Conservation (phyloP, 2,797 vertebrate species). For the Cynopterus sphinx region DNA sequence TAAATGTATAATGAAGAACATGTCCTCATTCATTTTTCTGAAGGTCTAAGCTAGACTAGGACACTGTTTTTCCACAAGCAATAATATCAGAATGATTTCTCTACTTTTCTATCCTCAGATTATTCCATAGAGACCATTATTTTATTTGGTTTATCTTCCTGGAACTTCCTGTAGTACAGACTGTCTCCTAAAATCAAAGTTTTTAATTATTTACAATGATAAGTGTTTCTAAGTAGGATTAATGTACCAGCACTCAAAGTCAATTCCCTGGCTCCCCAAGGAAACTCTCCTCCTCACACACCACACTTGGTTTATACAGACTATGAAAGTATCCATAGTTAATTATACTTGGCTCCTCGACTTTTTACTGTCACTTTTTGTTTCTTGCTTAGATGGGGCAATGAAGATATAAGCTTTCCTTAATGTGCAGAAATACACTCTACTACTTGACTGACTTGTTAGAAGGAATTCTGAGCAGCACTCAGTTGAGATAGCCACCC, state of each 20-base stretch:
- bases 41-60: not conserved
- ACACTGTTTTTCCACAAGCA: conserved; percentile 5
- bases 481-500: not conserved
- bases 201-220: conserved; percentile 86
- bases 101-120: conserved; percentile 22
- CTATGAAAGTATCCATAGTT: not conserved
- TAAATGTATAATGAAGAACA: not conserved
- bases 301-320: conserved; percentile 41
- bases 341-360: conserved; percentile 62
- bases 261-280: conserved; percentile 74
- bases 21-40: conserved; percentile 23
- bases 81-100: conserved; percentile 43
- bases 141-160: conserved; percentile 67
- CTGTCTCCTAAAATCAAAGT: conserved; percentile 71
- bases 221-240: conserved; percentile 83
- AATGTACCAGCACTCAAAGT: conserved; percentile 74
- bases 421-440: conserved; percentile 47
- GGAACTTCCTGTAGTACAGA: conserved; percentile 68
- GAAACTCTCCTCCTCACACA: conserved; percentile 43
- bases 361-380: not conserved
- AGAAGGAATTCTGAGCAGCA: not conserved
- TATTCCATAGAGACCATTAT: conserved; percentile 36
- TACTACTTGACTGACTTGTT: conserved; percentile 36
- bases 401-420: conserved; percentile 29
- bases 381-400: conserved; percentile 19